Percentiles rank a stretch among this genome's conserved stretches.
These are phyloP conservation scores for Coracias cyanogaster DNA, from an alignment of 2,797 vertebrate genomes.

Conservation along the genomic window DNA sequence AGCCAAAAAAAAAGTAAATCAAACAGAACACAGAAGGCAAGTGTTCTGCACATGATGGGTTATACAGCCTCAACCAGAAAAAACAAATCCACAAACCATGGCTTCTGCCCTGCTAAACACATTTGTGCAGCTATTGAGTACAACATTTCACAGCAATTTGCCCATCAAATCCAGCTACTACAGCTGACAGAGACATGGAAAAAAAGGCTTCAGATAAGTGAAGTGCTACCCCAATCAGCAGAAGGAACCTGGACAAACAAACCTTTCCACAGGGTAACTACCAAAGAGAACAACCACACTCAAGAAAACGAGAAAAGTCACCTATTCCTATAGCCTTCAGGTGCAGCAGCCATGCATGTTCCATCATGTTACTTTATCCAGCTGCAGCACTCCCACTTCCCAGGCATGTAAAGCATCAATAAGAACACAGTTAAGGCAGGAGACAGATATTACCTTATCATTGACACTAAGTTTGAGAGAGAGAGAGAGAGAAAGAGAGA, in stretches of 20 bases:
- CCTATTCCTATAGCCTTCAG: slow-evolving; percentile 75
- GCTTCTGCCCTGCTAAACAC: slow-evolving; percentile 32
- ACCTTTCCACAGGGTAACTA: slow-evolving; percentile 59
- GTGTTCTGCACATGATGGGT: background rate
- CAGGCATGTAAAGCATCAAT: slow-evolving; percentile 72
- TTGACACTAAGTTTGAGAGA: slow-evolving; percentile 61
- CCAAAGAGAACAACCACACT: slow-evolving; percentile 52
- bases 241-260: slow-evolving; percentile 59
- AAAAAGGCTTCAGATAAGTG: slow-evolving; percentile 20
- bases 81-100: background rate
- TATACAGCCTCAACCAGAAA: background rate
- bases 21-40: background rate
- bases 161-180: slow-evolving; percentile 34
- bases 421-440: slow-evolving; percentile 70
- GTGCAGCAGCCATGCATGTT: slow-evolving; percentile 69
- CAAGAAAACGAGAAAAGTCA: slow-evolving; percentile 69
- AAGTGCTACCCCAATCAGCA: slow-evolving; percentile 18
- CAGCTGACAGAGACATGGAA: slow-evolving; percentile 21
- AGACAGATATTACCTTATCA: slow-evolving; percentile 66
- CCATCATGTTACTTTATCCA: slow-evolving; percentile 73
- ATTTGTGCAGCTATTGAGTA: slow-evolving; percentile 19
- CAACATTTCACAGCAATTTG: slow-evolving; percentile 4
- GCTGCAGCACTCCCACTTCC: slow-evolving; percentile 72
- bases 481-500: background rate
- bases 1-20: background rate